A percentile compares a stretch with the other conserved stretches of the same genome.
Evolutionary conservation across 2,797 vertebrate species (phyloP).

Genomic region (Pristis pectinata): DNA sequence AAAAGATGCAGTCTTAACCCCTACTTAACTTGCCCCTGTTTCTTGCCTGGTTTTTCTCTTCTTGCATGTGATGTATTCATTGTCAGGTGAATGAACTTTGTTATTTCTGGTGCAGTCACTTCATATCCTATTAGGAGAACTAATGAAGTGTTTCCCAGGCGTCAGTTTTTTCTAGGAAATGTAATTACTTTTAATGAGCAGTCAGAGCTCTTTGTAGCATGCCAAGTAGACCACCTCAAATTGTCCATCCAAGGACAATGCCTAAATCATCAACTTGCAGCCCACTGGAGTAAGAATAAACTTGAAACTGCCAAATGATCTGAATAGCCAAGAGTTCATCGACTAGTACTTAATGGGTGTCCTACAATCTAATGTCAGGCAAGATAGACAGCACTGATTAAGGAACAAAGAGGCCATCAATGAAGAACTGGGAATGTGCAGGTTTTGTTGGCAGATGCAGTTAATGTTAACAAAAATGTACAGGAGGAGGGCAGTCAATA

Average conservation of each 20-base stretch:
- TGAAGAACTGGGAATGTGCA: background rate
- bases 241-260: background rate
- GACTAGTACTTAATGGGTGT: background rate
- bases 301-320: background rate
- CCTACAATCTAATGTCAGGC: background rate
- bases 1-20: background rate
- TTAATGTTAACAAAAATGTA: background rate
- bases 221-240: background rate
- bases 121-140: background rate
- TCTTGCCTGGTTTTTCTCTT: background rate
- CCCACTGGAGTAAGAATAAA: background rate
- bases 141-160: constrained; percentile 17
- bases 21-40: background rate
- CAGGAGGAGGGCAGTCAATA: background rate
- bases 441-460: background rate
- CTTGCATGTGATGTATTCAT: background rate
- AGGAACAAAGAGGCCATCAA: background rate
- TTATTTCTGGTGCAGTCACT: background rate
- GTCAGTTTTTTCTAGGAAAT: background rate
- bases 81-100: constrained; percentile 25
- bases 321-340: background rate
- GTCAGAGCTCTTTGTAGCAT: background rate
- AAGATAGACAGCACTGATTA: background rate
- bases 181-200: constrained; percentile 18
- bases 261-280: background rate